Evolutionary conservation across 2,113 vertebrate species (phyloP).

Genomic region (Manacus vitellinus): DNA sequence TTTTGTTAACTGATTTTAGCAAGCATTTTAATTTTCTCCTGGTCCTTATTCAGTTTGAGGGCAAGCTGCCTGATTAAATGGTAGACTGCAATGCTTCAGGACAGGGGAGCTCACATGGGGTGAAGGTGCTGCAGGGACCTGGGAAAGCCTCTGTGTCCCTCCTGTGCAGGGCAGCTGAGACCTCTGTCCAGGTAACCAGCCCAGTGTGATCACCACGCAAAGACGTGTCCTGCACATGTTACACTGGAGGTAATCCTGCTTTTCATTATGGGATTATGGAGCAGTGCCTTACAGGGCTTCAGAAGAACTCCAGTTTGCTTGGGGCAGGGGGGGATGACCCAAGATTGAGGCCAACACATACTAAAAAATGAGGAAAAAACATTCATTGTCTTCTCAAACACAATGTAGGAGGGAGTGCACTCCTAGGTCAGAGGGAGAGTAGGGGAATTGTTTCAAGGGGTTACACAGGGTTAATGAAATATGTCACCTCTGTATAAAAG

Average conservation of each 20-base stretch:
- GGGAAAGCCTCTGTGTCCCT: neutral
- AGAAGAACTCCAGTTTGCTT: neutral
- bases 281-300: neutral
- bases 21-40: neutral
- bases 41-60: neutral
- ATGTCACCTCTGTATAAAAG: neutral
- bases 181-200: neutral
- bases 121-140: neutral
- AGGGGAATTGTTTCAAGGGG: neutral
- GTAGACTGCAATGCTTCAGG: neutral
- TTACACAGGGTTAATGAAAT: neutral
- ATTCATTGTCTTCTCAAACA: neutral
- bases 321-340: rapidly evolving
- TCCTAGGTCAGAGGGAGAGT: neutral
- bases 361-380: neutral
- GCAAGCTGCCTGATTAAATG: neutral
- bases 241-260: neutral
- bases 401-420: neutral
- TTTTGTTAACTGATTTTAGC: neutral
- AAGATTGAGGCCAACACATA: neutral
- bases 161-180: neutral
- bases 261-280: conserved; percentile 22
- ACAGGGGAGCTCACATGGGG: neutral
- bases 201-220: rapidly evolving
- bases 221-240: neutral